Conservation (phyloP, 2,797 vertebrate genomes). For the Scolopax rusticola region DNA sequence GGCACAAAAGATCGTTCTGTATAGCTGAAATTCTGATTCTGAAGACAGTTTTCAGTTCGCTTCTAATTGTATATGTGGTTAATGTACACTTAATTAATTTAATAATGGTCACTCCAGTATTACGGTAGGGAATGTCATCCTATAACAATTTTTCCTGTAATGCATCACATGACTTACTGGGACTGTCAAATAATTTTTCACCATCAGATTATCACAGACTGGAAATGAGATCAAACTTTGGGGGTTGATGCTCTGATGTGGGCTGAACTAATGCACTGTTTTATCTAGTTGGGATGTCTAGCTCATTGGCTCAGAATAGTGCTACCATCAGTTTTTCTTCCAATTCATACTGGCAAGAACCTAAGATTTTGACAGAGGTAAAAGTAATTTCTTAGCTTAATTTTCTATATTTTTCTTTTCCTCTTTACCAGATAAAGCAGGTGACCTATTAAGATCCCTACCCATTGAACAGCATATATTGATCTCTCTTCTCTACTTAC, state of each 20-base stretch:
- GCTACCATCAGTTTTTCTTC: background rate
- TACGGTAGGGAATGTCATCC: background rate
- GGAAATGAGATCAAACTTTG: conserved; percentile 4
- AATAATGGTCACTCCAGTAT: background rate
- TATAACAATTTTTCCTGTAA: conserved; percentile 42
- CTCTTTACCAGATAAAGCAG: background rate
- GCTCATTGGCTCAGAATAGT: background rate
- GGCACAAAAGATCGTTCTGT: background rate
- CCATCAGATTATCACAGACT: conserved; percentile 7
- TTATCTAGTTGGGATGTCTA: background rate
- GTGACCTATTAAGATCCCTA: background rate
- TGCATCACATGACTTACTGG: background rate
- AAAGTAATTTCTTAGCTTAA: background rate
- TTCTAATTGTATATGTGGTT: background rate
- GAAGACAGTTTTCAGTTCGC: background rate
- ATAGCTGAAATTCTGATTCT: background rate
- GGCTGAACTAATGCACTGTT: background rate
- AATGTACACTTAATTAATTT: conserved; percentile 24
- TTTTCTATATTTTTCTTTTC: background rate
- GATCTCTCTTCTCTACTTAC: background rate
- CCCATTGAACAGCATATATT: background rate
- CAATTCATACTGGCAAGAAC: background rate
- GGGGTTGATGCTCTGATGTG: background rate
- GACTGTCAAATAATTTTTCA: background rate
- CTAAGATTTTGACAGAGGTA: background rate